phyloP scores from a whole-genome alignment of 2,888 invertebrate species.

The Lasioglossum figueresi region DNA sequence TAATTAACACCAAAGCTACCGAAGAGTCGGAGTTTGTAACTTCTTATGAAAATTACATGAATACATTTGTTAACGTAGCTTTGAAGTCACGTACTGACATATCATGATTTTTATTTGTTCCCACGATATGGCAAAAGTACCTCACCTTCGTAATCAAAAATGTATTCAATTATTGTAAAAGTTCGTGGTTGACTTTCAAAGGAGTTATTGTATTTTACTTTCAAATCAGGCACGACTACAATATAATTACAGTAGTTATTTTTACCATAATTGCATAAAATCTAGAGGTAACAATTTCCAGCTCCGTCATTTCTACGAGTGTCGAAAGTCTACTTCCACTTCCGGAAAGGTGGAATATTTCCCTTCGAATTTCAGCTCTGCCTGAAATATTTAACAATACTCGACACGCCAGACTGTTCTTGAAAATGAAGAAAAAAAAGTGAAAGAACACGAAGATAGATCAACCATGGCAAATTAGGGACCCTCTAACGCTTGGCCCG shows the following conservation, averaged over 20 bases:
- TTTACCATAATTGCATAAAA: background rate
- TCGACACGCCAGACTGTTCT: background rate
- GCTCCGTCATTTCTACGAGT: background rate
- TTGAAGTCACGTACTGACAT: background rate
- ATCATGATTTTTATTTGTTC: background rate
- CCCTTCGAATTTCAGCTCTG: background rate
- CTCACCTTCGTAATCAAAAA: background rate
- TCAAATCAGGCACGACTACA: background rate
- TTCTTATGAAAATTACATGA: background rate
- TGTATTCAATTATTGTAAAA: background rate
- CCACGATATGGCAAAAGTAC: background rate
- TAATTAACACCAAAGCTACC: background rate
- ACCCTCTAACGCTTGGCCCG: background rate
- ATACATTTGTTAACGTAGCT: background rate
- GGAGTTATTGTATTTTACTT: background rate
- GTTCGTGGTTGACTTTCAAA: background rate
- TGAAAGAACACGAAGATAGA: background rate
- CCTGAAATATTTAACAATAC: background rate
- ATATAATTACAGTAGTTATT: background rate
- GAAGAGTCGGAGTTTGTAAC: background rate
- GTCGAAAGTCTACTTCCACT: background rate
- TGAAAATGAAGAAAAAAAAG: background rate
- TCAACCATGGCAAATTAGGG: background rate
- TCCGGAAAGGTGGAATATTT: background rate
- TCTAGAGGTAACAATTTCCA: background rate